Evolutionary conservation across 2,888 invertebrate genomes (phyloP).

Genomic region (Trachelus stipa): DNA sequence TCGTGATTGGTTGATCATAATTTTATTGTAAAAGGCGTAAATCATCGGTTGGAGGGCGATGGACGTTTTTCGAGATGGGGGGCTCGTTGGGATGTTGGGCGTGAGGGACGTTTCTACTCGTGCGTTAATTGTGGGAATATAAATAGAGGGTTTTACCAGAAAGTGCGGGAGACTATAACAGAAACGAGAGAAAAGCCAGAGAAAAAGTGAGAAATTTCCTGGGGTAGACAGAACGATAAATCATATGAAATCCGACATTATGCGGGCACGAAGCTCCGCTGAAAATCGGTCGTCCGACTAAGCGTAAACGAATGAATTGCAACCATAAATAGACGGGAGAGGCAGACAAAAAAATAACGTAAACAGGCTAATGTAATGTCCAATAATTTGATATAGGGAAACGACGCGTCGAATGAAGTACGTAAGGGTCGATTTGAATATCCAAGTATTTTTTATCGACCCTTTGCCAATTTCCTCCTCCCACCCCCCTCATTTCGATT

Average conservation of each 20-base stretch:
- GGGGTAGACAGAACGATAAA: conserved; percentile 27
- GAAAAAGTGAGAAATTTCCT: neutral
- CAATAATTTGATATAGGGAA: too few relatives aligned
- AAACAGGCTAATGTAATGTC: too few relatives aligned
- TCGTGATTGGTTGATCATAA: conserved; percentile 7
- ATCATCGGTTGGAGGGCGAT: conserved; percentile 16
- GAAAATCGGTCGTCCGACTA: too few relatives aligned
- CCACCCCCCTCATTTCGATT: conserved; percentile 22
- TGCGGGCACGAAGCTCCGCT: conserved; percentile 13
- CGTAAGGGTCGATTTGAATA: too few relatives aligned
- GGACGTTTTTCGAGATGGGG: neutral
- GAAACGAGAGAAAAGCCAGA: too few relatives aligned
- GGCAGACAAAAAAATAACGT: too few relatives aligned
- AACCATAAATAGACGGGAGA: too few relatives aligned
- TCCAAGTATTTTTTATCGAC: neutral
- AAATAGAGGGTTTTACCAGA: conserved; percentile 21
- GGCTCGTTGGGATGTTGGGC: neutral
- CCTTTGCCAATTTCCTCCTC: conserved; percentile 15
- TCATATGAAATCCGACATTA: conserved; percentile 32
- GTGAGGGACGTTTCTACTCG: conserved; percentile 14
- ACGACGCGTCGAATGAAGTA: too few relatives aligned
- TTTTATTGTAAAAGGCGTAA: conserved; percentile 19
- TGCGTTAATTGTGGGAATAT: conserved; percentile 25
- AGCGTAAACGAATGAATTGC: too few relatives aligned
- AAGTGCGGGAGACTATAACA: neutral